Evolutionary conservation across 2,888 invertebrate species (phyloP).

Genomic region (Diploptera punctata): DNA sequence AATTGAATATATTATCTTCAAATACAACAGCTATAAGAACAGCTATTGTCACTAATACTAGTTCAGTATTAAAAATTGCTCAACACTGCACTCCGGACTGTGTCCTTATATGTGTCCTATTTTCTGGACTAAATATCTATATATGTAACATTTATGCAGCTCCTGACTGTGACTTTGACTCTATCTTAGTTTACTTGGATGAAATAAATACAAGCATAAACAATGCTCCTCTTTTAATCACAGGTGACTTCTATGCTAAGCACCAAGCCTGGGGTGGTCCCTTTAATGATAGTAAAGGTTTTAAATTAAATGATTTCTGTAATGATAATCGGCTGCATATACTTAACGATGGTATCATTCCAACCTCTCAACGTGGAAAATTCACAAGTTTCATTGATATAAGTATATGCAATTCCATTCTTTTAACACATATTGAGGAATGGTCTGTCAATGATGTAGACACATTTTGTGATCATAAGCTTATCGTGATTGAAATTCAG

Average conservation of each 20-base stretch:
- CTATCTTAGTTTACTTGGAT: not conserved
- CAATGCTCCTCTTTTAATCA: not conserved
- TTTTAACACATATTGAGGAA: not conserved
- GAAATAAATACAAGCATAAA: not conserved
- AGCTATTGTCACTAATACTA: not conserved
- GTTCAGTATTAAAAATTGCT: not conserved
- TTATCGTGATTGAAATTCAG: not conserved
- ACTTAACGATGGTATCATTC: not conserved
- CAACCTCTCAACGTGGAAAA: not conserved
- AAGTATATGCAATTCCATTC: not conserved
- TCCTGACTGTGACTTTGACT: not conserved
- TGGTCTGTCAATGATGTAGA: not conserved
- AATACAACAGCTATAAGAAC: constrained; percentile 22
- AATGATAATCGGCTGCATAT: not conserved
- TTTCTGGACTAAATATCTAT: not conserved
- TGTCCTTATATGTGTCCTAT: not conserved
- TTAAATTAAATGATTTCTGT: not conserved
- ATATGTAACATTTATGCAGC: not conserved
- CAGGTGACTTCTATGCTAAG: not conserved
- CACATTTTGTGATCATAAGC: not conserved
- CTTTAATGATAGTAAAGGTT: not conserved
- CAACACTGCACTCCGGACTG: not conserved
- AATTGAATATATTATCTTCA: not conserved
- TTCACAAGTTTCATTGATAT: not conserved
- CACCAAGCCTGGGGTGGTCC: not conserved